Evolutionary conservation across 2,888 invertebrate species (phyloP).

Genomic region (Xiphydria camelus): DNA sequence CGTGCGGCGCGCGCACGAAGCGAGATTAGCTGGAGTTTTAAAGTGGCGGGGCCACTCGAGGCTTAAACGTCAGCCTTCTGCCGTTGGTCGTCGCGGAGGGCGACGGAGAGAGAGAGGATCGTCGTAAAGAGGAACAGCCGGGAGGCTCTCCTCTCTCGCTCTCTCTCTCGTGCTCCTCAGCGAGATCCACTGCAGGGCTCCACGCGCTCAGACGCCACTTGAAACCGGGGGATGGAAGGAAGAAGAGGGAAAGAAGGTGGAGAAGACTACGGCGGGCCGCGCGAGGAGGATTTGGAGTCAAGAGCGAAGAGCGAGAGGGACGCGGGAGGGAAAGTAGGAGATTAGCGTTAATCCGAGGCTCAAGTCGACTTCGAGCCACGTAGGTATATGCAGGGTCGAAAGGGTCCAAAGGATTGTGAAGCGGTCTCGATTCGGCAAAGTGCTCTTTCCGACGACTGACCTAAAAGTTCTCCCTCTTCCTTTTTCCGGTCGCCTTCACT

Average conservation of each 20-base stretch:
- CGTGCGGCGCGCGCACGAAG: constrained; percentile 7
- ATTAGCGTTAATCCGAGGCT: constrained; percentile 41
- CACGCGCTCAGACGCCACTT: constrained; percentile 35
- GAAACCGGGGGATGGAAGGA: constrained; percentile 21
- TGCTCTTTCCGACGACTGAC: no score
- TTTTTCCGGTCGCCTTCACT: no score
- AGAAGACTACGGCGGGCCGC: constrained; percentile 14
- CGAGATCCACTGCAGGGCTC: no score
- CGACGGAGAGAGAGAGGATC: constrained; percentile 2
- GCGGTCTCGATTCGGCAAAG: no score
- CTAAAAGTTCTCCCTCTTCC: no score
- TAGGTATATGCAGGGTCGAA: no score
- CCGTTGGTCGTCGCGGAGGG: constrained; percentile 14
- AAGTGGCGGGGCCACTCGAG: constrained; percentile 36
- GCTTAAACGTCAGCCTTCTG: constrained; percentile 32
- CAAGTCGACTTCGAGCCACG: no score
- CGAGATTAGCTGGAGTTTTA: constrained; percentile 43
- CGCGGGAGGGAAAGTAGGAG: constrained; percentile 11
- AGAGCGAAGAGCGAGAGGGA: constrained; percentile 7
- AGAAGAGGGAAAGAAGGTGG: constrained; percentile 15
- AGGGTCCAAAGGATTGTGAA: no score
- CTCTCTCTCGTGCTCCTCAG: no score
- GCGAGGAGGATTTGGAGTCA: constrained; percentile 9
- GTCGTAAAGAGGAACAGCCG: background rate
- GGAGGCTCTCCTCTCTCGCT: constrained; percentile 20